phyloP scores from a whole-genome alignment of 2,113 vertebrate genomes.

The Ranitomeya variabilis region DNA sequence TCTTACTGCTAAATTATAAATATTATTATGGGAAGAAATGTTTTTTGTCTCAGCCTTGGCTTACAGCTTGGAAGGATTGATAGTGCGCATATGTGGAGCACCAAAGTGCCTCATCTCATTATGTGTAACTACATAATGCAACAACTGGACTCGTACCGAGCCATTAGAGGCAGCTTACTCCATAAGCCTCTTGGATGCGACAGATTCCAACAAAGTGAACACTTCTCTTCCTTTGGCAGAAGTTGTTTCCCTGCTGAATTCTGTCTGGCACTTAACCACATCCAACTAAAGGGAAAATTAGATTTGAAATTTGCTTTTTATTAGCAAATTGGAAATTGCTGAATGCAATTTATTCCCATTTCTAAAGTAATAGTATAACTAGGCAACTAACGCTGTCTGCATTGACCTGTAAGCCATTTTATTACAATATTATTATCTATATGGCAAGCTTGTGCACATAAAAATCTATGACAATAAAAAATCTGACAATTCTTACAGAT shows the following conservation, averaged over 20 bases:
- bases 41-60: background rate
- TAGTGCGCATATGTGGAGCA: background rate
- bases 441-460: background rate
- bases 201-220: slow-evolving; percentile 15
- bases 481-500: background rate
- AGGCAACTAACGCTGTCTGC: background rate
- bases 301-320: slow-evolving; percentile 48
- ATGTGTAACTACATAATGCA: slow-evolving; percentile 26
- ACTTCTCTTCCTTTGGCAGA: slow-evolving; percentile 20
- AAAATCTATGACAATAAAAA: background rate
- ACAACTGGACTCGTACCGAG: background rate
- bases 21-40: background rate
- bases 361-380: background rate
- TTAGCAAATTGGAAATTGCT: slow-evolving; percentile 40
- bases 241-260: slow-evolving; percentile 42
- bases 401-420: background rate
- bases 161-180: slow-evolving; percentile 32
- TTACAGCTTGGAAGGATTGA: background rate
- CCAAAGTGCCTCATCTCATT: background rate
- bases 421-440: background rate
- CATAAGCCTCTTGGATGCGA: slow-evolving; percentile 32
- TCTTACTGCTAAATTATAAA: background rate
- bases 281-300: slow-evolving; percentile 36
- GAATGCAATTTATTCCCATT: slow-evolving; percentile 37
- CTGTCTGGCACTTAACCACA: slow-evolving; percentile 14